These are phyloP conservation scores for Porites rus DNA, from an alignment of 92 coral and sea anemone genomes.

Conservation along the genomic window DNA sequence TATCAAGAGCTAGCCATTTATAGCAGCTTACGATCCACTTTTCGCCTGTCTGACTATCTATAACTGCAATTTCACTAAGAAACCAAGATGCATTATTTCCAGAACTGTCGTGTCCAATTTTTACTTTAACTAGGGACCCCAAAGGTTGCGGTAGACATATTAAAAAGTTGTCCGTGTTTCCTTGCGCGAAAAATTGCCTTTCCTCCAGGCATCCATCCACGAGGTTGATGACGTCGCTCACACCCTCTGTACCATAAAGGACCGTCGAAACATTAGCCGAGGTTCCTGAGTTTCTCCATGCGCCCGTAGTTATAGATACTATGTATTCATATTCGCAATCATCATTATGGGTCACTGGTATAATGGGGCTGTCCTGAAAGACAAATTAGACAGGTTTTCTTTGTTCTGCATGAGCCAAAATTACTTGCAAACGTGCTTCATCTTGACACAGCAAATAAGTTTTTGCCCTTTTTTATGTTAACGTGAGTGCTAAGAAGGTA, in stretches of 20 bases:
- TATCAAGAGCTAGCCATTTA: conserved; percentile 64
- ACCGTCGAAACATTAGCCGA: conserved; percentile 51
- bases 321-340: conserved; percentile 36
- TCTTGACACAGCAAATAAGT: too few relatives aligned
- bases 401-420: not conserved
- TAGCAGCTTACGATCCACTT: conserved; percentile 32
- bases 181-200: conserved; percentile 25
- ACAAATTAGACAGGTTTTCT: not conserved
- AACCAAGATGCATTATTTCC: conserved; percentile 54
- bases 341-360: not conserved
- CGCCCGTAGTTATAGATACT: conserved; percentile 56
- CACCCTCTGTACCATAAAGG: conserved; percentile 36
- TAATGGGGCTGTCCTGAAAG: conserved; percentile 36
- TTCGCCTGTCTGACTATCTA: not conserved
- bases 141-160: conserved; percentile 35
- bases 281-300: conserved; percentile 59
- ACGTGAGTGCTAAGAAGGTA: too few relatives aligned
- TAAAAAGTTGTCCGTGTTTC: conserved; percentile 45
- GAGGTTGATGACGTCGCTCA: conserved; percentile 40
- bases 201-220: not conserved
- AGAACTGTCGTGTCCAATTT: conserved; percentile 57
- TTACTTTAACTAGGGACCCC: conserved; percentile 36
- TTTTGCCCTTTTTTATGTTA: too few relatives aligned
- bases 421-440: not conserved
- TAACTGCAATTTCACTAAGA: conserved; percentile 29